These are phyloP conservation scores for Lasius fuliginosus DNA, from an alignment of 2,888 invertebrate species.

Conservation along the genomic window DNA sequence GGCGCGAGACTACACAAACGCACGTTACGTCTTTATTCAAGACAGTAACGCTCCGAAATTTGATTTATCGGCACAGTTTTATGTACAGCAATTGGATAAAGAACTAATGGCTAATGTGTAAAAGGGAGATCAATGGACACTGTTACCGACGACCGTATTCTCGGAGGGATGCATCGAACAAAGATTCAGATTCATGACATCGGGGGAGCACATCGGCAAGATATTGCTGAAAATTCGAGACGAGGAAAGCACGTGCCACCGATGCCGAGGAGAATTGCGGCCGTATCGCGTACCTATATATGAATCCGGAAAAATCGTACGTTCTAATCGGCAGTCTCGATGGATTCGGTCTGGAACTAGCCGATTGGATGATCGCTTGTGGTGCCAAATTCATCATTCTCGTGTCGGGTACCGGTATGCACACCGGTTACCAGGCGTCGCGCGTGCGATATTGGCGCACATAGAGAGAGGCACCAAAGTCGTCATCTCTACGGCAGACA, in stretches of 20 bases:
- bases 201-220: slow-evolving; percentile 99
- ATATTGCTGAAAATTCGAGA: slow-evolving; percentile 96
- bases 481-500: slow-evolving; percentile 85
- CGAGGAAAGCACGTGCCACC: slow-evolving; percentile 89
- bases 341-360: too few relatives aligned
- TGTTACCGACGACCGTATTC: slow-evolving; percentile 96
- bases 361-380: slow-evolving; percentile 94
- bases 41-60: too few relatives aligned
- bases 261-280: slow-evolving; percentile 89
- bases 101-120: too few relatives aligned
- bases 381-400: slow-evolving; percentile 82
- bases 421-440: too few relatives aligned
- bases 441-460: slow-evolving; percentile 89
- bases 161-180: slow-evolving; percentile 95
- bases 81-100: too few relatives aligned
- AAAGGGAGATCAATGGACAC: slow-evolving; percentile 88
- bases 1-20: slow-evolving; percentile 91
- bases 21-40: slow-evolving; percentile 71
- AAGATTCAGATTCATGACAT: slow-evolving; percentile 97
- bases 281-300: slow-evolving; percentile 95
- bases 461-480: slow-evolving; percentile 87
- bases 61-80: too few relatives aligned
- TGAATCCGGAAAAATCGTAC: slow-evolving; percentile 93
- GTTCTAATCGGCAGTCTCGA: slow-evolving; percentile 96
- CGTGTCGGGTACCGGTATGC: too few relatives aligned